A percentile compares a stretch with the other conserved stretches of the same genome.
Evolutionary conservation across 1,140 invertebrate species (phyloP).

Genomic region (Lanistes nyassanus): DNA sequence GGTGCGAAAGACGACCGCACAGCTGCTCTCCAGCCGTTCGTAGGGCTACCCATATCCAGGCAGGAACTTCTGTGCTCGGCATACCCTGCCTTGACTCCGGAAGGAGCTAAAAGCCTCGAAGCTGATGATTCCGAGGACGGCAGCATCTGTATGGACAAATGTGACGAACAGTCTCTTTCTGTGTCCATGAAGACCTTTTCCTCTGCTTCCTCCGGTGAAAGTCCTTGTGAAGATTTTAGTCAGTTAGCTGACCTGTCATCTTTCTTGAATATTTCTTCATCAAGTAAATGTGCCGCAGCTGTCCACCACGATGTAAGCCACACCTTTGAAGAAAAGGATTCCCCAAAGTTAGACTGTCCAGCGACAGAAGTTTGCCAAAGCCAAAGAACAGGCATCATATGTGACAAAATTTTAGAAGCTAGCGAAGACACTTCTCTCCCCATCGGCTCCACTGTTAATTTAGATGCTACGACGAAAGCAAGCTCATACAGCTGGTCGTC

Average conservation of each 20-base stretch:
- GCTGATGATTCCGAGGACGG: background rate
- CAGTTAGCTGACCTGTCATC: background rate
- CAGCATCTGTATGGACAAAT: background rate
- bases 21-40: background rate
- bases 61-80: background rate
- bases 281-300: too few relatives aligned
- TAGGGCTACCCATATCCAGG: background rate
- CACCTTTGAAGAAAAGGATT: too few relatives aligned
- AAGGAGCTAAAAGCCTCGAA: background rate
- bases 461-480: background rate
- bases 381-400: too few relatives aligned
- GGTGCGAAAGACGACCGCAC: too few relatives aligned
- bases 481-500: too few relatives aligned
- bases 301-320: too few relatives aligned
- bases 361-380: too few relatives aligned
- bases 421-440: too few relatives aligned
- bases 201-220: background rate
- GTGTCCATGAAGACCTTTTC: background rate
- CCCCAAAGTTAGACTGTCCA: too few relatives aligned
- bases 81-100: constrained; percentile 5
- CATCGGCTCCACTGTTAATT: background rate
- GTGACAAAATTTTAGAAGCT: too few relatives aligned
- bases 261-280: too few relatives aligned
- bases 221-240: background rate
- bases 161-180: constrained; percentile 1